A percentile compares a stretch with the other conserved stretches of the same genome.
These are phyloP conservation scores for Taurulus bubalis DNA, from an alignment of 2,113 vertebrate species.

Conservation along the genomic window DNA sequence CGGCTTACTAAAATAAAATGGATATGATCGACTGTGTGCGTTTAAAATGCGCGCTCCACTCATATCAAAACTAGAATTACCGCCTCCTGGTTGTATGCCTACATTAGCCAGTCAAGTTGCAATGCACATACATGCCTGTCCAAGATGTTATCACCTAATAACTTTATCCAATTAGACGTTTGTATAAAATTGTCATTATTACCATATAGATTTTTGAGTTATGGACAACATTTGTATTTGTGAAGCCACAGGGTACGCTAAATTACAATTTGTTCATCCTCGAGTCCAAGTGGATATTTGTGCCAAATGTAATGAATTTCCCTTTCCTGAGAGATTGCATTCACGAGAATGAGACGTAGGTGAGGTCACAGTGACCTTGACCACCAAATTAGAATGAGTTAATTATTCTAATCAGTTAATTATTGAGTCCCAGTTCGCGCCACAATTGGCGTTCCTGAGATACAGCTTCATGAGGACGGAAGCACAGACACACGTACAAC, in stretches of 20 bases:
- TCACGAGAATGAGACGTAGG: no score
- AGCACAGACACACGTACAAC: background rate
- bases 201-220: background rate
- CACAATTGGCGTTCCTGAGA: background rate
- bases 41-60: background rate
- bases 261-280: background rate
- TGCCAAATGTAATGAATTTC: background rate
- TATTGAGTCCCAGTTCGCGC: background rate
- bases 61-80: background rate
- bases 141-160: background rate
- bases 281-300: background rate
- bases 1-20: background rate
- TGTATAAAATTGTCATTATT: background rate
- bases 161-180: background rate
- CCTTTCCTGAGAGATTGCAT: background rate
- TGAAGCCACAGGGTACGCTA: background rate
- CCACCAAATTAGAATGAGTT: background rate
- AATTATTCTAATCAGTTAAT: background rate
- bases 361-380: no score
- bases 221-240: background rate
- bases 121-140: background rate
- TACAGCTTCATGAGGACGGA: background rate
- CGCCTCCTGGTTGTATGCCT: background rate
- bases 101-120: background rate
- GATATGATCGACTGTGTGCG: background rate